phyloP scores from a whole-genome alignment of 2,888 invertebrate genomes.

The Melinopterus prodromus region DNA sequence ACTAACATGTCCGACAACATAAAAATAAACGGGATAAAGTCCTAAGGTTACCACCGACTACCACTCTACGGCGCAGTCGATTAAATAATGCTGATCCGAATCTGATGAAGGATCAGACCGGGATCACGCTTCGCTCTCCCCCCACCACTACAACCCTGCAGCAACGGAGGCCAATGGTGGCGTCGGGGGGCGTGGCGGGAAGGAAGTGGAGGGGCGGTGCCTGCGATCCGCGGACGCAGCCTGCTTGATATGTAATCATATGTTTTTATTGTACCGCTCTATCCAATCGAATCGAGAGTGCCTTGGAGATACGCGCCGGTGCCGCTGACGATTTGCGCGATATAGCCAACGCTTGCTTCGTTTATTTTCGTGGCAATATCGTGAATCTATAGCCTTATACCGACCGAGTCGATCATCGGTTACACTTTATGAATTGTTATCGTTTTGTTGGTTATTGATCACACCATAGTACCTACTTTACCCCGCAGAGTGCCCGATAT shows the following conservation, averaged over 20 bases:
- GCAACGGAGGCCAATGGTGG: constrained; percentile 47
- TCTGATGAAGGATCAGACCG: constrained; percentile 30
- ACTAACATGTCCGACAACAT: constrained; percentile 6
- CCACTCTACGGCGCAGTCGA: constrained; percentile 4
- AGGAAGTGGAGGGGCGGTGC: constrained; percentile 54
- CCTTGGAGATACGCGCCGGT: constrained; percentile 18
- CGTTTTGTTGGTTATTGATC: no score
- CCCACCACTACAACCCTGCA: constrained; percentile 30
- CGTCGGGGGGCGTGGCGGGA: constrained; percentile 55
- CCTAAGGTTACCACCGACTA: background rate
- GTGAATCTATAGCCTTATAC: constrained; percentile 10
- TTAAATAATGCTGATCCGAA: constrained; percentile 9
- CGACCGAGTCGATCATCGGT: no score
- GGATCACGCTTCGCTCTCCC: constrained; percentile 19
- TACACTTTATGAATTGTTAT: no score
- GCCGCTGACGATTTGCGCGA: constrained; percentile 29
- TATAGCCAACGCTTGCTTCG: constrained; percentile 49
- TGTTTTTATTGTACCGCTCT: constrained; percentile 57
- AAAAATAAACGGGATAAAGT: background rate
- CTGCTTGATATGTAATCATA: constrained; percentile 54
- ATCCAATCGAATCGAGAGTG: constrained; percentile 53
- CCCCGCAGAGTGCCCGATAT: no score
- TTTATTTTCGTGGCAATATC: constrained; percentile 12
- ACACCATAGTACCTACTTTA: no score
- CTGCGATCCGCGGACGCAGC: constrained; percentile 42